These are phyloP conservation scores for Bergia sp. DNA, from an alignment of 92 coral and sea anemone species.

Conservation along the genomic window DNA sequence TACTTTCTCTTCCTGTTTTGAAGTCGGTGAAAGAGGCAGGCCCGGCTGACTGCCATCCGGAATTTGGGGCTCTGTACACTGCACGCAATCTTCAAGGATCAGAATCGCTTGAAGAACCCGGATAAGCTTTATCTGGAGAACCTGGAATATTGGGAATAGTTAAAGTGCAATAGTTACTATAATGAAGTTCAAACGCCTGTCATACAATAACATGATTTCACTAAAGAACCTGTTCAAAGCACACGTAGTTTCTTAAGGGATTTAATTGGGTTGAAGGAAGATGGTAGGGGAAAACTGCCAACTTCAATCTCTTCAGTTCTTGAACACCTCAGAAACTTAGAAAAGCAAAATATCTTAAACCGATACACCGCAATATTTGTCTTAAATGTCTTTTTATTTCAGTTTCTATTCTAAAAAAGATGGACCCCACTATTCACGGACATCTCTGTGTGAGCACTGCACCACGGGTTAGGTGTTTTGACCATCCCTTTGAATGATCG, in stretches of 20 bases:
- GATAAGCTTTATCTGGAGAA: constrained; percentile 73
- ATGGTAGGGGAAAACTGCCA: no score
- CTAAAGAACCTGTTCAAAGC: neutral
- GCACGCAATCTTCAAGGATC: constrained; percentile 81
- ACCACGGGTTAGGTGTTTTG: no score
- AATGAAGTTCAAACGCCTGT: neutral
- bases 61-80: constrained; percentile 62
- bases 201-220: neutral
- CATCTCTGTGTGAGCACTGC: no score
- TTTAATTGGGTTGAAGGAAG: no score
- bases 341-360: no score
- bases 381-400: no score
- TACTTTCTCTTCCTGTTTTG: constrained; percentile 73
- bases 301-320: no score
- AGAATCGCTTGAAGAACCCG: constrained; percentile 85
- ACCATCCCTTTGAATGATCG: no score
- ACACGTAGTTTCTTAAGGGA: neutral
- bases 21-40: constrained; percentile 52
- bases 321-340: no score
- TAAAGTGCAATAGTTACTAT: neutral
- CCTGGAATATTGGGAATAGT: neutral
- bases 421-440: no score
- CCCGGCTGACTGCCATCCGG: constrained; percentile 63
- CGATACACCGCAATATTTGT: no score
- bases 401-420: no score